Conservation (phyloP, 37 sponge, comb jelly and placozoan species). For the Cliona cf. orientalis region DNA sequence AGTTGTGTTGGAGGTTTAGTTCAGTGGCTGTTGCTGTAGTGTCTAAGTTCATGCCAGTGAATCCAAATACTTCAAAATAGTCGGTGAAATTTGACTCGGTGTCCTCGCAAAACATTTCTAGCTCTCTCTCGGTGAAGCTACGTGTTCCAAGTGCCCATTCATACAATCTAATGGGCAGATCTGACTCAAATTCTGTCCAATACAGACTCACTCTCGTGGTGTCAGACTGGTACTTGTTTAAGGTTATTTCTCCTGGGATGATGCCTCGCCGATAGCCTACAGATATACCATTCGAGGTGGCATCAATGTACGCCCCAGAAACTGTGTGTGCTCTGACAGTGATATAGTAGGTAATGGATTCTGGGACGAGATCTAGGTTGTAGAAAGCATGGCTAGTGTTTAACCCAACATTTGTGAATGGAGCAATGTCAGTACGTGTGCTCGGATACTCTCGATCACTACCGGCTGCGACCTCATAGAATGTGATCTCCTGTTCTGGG, state of each 20-base stretch:
- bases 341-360: conserved; percentile 58
- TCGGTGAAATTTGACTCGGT: conserved; percentile 12
- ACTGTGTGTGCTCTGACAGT: conserved; percentile 83
- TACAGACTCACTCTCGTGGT: conserved; percentile 27
- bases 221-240: conserved; percentile 58
- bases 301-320: conserved; percentile 63
- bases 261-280: conserved; percentile 50
- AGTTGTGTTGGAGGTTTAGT: conserved; percentile 56
- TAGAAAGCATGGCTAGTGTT: conserved; percentile 47
- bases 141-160: conserved; percentile 70
- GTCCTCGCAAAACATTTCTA: conserved; percentile 50
- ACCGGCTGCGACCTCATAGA: conserved; percentile 81
- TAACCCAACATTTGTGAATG: conserved; percentile 66
- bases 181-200: conserved; percentile 81
- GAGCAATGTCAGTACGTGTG: conserved; percentile 75
- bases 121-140: conserved; percentile 6
- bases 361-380: conserved; percentile 62
- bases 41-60: conserved; percentile 42
- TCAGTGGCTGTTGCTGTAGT: conserved; percentile 15
- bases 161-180: conserved; percentile 71
- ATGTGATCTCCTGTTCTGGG: conserved; percentile 64
- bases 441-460: conserved; percentile 56
- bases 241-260: conserved; percentile 50
- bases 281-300: conserved; percentile 80
- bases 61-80: conserved; percentile 55